These are phyloP conservation scores for Gallinago jamesoni DNA, from an alignment of 2,113 vertebrate species.

Conservation along the genomic window DNA sequence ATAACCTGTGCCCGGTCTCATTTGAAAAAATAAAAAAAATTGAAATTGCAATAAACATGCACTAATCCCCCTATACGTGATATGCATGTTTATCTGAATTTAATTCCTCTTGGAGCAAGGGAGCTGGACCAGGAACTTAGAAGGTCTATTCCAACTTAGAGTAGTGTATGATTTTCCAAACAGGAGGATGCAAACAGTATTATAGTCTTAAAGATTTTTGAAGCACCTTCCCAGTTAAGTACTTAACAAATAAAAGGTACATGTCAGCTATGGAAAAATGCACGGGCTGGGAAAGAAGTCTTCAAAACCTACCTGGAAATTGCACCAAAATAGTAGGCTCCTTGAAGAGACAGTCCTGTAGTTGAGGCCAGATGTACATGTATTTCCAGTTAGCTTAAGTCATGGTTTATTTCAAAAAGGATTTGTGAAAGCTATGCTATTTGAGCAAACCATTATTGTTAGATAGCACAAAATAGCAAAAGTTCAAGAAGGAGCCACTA, in stretches of 20 bases:
- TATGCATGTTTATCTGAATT: background rate
- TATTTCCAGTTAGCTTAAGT: background rate
- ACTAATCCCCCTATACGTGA: background rate
- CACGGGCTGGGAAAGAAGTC: background rate
- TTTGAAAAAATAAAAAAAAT: background rate
- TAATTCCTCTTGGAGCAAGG: background rate
- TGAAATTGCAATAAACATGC: background rate
- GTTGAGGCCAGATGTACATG: background rate
- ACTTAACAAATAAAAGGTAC: background rate
- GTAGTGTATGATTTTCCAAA: background rate
- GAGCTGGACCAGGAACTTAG: background rate
- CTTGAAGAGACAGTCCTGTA: background rate
- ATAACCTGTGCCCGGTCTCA: background rate
- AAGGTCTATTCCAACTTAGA: fast-evolving
- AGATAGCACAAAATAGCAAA: background rate
- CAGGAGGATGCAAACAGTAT: background rate
- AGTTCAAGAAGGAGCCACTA: background rate
- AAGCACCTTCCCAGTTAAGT: background rate
- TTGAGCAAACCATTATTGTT: background rate
- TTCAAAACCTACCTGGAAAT: background rate
- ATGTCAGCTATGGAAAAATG: background rate
- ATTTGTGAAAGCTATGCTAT: background rate
- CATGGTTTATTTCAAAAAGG: background rate
- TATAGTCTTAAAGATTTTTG: background rate
- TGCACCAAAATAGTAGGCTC: background rate